Evolutionary conservation across 2,888 invertebrate genomes (phyloP), one percentile per base, ranked within the genome.

Genomic region (Trissolcus japonicus): DNA sequence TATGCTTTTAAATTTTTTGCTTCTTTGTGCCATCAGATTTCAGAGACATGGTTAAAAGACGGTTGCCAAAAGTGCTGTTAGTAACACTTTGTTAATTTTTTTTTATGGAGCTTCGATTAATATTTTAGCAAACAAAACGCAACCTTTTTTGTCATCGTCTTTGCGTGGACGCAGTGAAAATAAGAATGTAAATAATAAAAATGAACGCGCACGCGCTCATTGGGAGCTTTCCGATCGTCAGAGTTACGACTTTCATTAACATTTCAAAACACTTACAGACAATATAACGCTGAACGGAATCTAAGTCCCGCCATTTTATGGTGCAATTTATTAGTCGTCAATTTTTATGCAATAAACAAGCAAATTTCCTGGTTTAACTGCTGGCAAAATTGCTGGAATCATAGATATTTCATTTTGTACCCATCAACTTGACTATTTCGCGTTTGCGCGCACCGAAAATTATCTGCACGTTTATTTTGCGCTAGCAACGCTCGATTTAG

Each of bases 181-280:
- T 46, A 74, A 59, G 57, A 51, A 63, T 17, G 19, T 74, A 63
- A 75, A 75, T 75, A 68, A 68, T 68, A 48, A 48, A n/a, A 74
- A 9, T 41, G 6, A 56, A 17, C 16, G 57, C 57, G 57, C 75
- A 68, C 21, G 63, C 68, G 68, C 63, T 62, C 48, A 59, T 63
- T 67, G 56, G 29, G 25, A 43, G 48, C 62, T 56, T 9, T 35
- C 57, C 62, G 63, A 63, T 59, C 48, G 60, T 55, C 19, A 21
- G 40, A 68, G 74, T 74, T 74, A 74, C 67, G 67, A 62, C 76
- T 69, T 76, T 66, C 76, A 76, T 76, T 76, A 66, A 76, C 71
- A 40, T 71, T 76, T 56, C 66, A 66, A 60, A 66, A 76, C 66
- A 63, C 66, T 71, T 66, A 66, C 71, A 61, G 66, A 68, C 59